Base-by-base conservation (phyloP, 1,140 invertebrate species). In the Euura saliciscinereae region DNA sequence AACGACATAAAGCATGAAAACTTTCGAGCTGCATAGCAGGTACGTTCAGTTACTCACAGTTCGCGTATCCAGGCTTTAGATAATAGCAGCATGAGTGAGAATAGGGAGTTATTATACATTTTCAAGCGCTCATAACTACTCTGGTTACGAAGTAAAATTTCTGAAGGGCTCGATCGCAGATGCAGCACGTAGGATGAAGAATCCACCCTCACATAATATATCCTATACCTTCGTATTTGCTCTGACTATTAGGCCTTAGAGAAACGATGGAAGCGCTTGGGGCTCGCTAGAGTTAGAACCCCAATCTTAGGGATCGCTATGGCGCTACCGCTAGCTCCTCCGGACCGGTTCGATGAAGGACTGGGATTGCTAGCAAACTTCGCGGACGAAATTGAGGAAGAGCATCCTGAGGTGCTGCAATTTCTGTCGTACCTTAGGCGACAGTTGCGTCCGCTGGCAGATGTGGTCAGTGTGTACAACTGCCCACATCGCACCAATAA, bases 381-480 rank as follows among this genome's bases (percentile, higher is more conserved):
- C 6, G 10, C 68, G 44, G 68, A 69, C 10, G 8, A 45, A 5
- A 42, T 46, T 51, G 68, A 7, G 10, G 43, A 45, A 6, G 11
- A 51, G 10, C 51, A 69, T 69, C 68, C 68, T 6, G 42, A 10
- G 8, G 44, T 69, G 5, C 42, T 69, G 3, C 44, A 69, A 45
- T 69, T 69, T 42, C 5, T 45, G 67, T 28, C 10, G 2, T 68
- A 68, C 11, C 67, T 68, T 6, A 43, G 67, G 67, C n/a, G 11
- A 43, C 11, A n/a, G 11, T 68, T 2, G 67, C 11, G 11, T 44
- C 67, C n/a, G n/a, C 67, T 68, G 43, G 67, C 67, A 11, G 43
- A 68, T 43, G 67, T 68, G 42, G 67, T 68, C n/a, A 68, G 67
- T 11, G 67, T 68, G n/a, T 68, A 68, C 45, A 6, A 11, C 6